phyloP scores from a whole-genome alignment of 2,113 vertebrate genomes.

The Actinemys pallida region DNA sequence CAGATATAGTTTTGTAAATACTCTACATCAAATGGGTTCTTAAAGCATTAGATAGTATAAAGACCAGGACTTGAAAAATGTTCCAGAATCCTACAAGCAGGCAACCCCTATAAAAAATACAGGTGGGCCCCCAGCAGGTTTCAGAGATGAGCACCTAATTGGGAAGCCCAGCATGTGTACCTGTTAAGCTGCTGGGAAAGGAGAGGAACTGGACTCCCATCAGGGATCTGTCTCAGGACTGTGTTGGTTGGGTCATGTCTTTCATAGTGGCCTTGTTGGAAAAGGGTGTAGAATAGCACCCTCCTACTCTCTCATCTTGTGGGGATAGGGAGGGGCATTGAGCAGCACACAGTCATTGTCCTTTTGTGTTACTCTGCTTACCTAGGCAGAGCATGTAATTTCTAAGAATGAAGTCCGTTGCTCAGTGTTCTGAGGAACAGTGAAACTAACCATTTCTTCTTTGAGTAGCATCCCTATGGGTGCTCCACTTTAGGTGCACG shows the following conservation, averaged over 20 bases:
- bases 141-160: accelerated
- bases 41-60: neutral
- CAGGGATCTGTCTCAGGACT: neutral
- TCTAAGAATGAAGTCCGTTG: neutral
- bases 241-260: accelerated
- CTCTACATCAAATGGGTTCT: neutral
- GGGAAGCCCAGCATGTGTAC: neutral
- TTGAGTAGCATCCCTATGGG: too few species aligned
- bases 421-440: neutral
- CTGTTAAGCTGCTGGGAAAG: neutral
- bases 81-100: accelerated
- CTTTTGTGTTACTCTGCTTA: neutral
- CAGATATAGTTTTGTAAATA: neutral
- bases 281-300: neutral
- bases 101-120: neutral
- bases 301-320: neutral
- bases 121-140: accelerated
- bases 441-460: neutral
- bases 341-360: neutral
- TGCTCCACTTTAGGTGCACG: too few species aligned
- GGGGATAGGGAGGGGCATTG: neutral
- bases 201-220: too few species aligned
- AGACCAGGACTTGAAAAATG: accelerated
- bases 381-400: neutral
- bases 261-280: neutral